phyloP scores from a whole-genome alignment of 2,113 vertebrate genomes.

The Ginglymostoma cirratum region DNA sequence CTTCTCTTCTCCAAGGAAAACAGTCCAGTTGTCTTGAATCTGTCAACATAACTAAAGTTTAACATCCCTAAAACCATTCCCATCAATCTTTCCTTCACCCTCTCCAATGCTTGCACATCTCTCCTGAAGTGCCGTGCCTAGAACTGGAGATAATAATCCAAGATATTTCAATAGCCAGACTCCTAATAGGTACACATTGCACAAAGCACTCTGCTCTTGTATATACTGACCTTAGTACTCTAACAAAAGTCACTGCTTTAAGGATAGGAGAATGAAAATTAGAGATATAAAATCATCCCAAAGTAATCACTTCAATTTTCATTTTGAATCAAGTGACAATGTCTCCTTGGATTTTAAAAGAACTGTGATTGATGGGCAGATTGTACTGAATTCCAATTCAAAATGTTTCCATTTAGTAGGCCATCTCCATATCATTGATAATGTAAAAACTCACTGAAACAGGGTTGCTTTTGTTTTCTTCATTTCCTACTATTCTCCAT shows the following conservation, averaged over 20 bases:
- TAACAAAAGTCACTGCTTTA: background rate
- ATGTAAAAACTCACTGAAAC: background rate
- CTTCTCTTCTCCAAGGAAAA: background rate
- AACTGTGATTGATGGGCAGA: background rate
- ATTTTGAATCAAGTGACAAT: background rate
- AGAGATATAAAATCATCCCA: background rate
- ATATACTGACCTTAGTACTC: background rate
- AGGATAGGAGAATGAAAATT: background rate
- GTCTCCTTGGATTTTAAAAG: background rate
- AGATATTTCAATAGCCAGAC: background rate
- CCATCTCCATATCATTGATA: background rate
- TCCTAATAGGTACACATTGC: background rate
- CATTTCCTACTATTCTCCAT: background rate
- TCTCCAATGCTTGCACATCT: background rate
- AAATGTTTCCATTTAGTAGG: background rate
- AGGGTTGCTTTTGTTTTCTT: too few relatives aligned
- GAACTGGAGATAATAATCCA: background rate
- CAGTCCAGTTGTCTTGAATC: too few relatives aligned
- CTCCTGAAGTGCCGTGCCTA: background rate
- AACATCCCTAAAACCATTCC: background rate
- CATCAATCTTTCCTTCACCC: background rate
- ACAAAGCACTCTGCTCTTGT: background rate
- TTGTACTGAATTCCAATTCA: background rate
- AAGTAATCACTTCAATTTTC: background rate
- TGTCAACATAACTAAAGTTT: too few relatives aligned